These are phyloP conservation scores for Drosophila kurseongensis DNA, from an alignment of 1,140 invertebrate species.

Conservation along the genomic window DNA sequence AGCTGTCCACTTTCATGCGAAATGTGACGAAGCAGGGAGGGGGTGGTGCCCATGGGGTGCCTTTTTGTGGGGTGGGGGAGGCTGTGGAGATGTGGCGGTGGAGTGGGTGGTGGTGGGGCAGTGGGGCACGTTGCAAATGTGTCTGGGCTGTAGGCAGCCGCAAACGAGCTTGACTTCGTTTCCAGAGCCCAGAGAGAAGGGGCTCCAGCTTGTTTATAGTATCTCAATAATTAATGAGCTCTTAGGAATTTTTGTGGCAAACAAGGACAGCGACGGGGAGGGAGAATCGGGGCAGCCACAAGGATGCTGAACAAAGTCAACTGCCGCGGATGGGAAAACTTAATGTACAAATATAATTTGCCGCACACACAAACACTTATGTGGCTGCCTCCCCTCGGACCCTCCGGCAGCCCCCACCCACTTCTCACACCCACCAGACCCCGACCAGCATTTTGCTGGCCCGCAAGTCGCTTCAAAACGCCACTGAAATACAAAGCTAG, in stretches of 20 bases:
- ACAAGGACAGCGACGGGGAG: constrained; percentile 38
- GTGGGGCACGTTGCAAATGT: constrained; percentile 56
- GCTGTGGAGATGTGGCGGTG: background rate
- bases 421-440: background rate
- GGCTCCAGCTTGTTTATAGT: constrained; percentile 77
- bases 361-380: constrained; percentile 81
- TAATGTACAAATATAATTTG: constrained; percentile 83
- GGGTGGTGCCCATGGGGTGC: background rate
- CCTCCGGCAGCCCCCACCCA: constrained; percentile 9
- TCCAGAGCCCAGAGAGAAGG: constrained; percentile 24
- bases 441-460: constrained; percentile 61
- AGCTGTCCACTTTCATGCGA: constrained; percentile 64
- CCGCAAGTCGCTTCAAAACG: constrained; percentile 64
- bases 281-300: constrained; percentile 32
- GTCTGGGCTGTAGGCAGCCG: constrained; percentile 75
- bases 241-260: constrained; percentile 81
- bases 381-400: constrained; percentile 49
- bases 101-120: constrained; percentile 5
- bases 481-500: constrained; percentile 69
- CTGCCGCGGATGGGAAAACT: constrained; percentile 70
- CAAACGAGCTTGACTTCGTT: constrained; percentile 82
- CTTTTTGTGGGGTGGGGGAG: background rate
- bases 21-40: background rate
- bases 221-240: constrained; percentile 83
- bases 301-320: constrained; percentile 65